Conservation (phyloP, 2,888 invertebrate genomes). For the Gymnocheta viridis region DNA sequence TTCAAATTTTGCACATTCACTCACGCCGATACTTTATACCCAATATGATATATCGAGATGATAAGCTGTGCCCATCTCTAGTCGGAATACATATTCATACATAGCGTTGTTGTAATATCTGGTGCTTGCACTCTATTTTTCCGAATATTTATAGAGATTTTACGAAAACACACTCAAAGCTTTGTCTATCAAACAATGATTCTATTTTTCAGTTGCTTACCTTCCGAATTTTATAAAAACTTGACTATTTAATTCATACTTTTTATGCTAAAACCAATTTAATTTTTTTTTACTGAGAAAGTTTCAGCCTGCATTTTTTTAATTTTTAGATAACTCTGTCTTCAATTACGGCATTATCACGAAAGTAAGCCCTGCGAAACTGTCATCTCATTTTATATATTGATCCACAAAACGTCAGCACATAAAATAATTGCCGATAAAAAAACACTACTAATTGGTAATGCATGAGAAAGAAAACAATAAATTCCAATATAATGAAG, state of each 20-base stretch:
- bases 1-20: too few species aligned
- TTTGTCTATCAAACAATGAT: background rate
- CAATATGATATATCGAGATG: too few species aligned
- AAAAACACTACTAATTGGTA: conserved; percentile 22
- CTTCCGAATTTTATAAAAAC: background rate
- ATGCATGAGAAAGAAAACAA: conserved; percentile 59
- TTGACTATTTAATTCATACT: background rate
- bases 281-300: background rate
- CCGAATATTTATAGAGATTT: too few species aligned
- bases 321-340: background rate
- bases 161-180: too few species aligned
- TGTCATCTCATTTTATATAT: background rate
- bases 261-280: background rate
- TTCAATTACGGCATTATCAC: background rate
- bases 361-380: background rate
- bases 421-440: conserved; percentile 21
- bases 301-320: background rate
- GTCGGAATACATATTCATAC: too few species aligned
- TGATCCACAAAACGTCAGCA: conserved; percentile 10
- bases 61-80: too few species aligned
- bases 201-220: background rate
- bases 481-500: conserved; percentile 43
- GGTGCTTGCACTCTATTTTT: too few species aligned
- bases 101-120: too few species aligned
- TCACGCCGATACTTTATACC: too few species aligned